phyloP scores from a whole-genome alignment of 2,888 invertebrate genomes.

The Acanthacorydalis orientalis region DNA sequence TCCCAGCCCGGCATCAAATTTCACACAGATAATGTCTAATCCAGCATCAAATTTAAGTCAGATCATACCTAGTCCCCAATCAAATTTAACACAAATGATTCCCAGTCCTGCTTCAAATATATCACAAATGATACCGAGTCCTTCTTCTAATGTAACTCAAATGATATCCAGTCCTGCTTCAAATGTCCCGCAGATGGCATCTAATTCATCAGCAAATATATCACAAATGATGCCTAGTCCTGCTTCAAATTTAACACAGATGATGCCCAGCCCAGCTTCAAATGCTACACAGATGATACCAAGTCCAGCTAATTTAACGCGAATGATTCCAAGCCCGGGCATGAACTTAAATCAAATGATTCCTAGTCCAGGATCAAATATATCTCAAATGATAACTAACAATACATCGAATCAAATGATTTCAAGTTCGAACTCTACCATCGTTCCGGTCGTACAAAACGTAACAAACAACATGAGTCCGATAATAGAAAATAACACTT shows the following conservation, averaged over 20 bases:
- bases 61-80: slow-evolving; percentile 11
- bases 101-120: slow-evolving; percentile 4
- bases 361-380: slow-evolving; percentile 13
- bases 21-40: slow-evolving; percentile 8
- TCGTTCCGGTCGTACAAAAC: slow-evolving; percentile 13
- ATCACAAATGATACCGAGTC: slow-evolving; percentile 7
- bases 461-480: slow-evolving; percentile 12
- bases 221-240: slow-evolving; percentile 16
- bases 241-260: slow-evolving; percentile 14
- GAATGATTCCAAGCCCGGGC: slow-evolving; percentile 13
- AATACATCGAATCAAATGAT: slow-evolving; percentile 16
- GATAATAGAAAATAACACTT: slow-evolving; percentile 16
- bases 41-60: slow-evolving; percentile 13
- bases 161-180: slow-evolving; percentile 16
- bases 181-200: slow-evolving; percentile 16
- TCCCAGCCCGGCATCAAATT: slow-evolving; percentile 6
- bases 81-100: slow-evolving; percentile 11
- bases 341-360: slow-evolving; percentile 13
- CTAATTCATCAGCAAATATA: slow-evolving; percentile 12
- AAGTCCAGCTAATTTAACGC: slow-evolving; percentile 13
- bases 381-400: slow-evolving; percentile 10
- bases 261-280: slow-evolving; percentile 14
- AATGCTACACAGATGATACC: slow-evolving; percentile 17
- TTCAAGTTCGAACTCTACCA: slow-evolving; percentile 12
- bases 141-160: slow-evolving; percentile 11